Conservation (phyloP, 2,888 invertebrate genomes). For the Phengaris arion region DNA sequence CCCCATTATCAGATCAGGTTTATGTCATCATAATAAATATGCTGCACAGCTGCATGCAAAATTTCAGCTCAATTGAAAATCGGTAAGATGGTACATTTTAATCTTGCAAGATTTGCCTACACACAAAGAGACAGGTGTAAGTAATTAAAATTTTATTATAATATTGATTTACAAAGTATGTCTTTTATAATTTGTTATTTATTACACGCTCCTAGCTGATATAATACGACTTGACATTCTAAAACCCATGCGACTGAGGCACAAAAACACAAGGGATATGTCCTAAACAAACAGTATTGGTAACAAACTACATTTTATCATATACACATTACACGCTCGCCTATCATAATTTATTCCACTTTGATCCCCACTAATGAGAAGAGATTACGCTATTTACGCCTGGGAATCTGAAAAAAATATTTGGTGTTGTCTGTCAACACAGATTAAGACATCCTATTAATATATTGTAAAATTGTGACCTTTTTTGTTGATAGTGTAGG, state of each 20-base stretch:
- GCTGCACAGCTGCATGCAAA: too few relatives aligned
- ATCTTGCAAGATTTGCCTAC: too few relatives aligned
- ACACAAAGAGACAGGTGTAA: too few relatives aligned
- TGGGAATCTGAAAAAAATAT: not conserved
- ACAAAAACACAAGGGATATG: not conserved
- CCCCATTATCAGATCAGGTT: too few relatives aligned
- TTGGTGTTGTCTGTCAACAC: not conserved
- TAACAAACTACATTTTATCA: slow-evolving; percentile 3
- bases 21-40: too few relatives aligned
- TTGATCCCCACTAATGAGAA: slow-evolving; percentile 13
- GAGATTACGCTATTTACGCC: slow-evolving; percentile 2
- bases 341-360: slow-evolving; percentile 21
- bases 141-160: too few relatives aligned
- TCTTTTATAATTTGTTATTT: too few relatives aligned
- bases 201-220: too few relatives aligned
- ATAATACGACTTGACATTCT: not conserved
- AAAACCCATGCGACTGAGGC: not conserved
- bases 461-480: not conserved
- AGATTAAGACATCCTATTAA: slow-evolving; percentile 16
- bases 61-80: too few relatives aligned
- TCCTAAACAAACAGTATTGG: slow-evolving; percentile 21
- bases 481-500: too few relatives aligned
- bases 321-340: not conserved
- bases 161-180: too few relatives aligned
- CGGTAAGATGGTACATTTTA: too few relatives aligned